Base-by-base conservation (phyloP, 2,113 vertebrate species). In the Thunnus maccoyii region DNA sequence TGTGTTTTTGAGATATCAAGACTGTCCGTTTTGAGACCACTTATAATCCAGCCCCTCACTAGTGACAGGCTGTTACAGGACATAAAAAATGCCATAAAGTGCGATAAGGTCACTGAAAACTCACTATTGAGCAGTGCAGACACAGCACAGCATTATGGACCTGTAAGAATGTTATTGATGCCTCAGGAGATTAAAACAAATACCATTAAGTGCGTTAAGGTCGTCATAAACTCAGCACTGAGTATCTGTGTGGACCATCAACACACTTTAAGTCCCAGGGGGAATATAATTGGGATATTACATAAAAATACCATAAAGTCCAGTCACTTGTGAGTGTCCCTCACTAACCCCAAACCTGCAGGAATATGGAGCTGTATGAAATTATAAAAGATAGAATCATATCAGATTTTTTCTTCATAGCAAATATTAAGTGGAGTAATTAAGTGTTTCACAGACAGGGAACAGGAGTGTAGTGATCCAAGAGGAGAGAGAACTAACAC, bases 121-220 rank as follows among this genome's bases (percentile, higher is more conserved):
- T 75, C 78, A 63, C 27, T 3, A 22, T 5, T 44, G 70, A 79
- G 71, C 50, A 11, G 3, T 10, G 60, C 60, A 56, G 70, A 68
- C 80, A 44, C 51, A 41, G 64, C 22, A 6, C 80, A 63, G 74
- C 72, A 5, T 68, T 58, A 52, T 71, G n/a, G 82, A 68, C 82
- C 86, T 47, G 75, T 18, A 48, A 84, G 80, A 79, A 72, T 85
- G 83, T 85, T 74, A 68, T 22, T 67, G 86, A 83, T 78, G 81
- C 85, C 75, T 75, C 71, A 44, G 54, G 87, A 88, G 80, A 89
- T 88, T 57, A 66, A 87, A 90, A 82, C 86, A 91, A 91, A 92
- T 58, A 90, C 74, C 83, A 85, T 84, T 90, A 88, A 90, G 88
- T 70, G 77, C 13, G 72, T 82, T 86, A 87, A 88, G 54, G 77